A percentile compares a stretch with the other conserved stretches of the same genome.
These are phyloP conservation scores for Odontophorus gujanensis DNA, from an alignment of 2,113 vertebrate species.

Conservation along the genomic window DNA sequence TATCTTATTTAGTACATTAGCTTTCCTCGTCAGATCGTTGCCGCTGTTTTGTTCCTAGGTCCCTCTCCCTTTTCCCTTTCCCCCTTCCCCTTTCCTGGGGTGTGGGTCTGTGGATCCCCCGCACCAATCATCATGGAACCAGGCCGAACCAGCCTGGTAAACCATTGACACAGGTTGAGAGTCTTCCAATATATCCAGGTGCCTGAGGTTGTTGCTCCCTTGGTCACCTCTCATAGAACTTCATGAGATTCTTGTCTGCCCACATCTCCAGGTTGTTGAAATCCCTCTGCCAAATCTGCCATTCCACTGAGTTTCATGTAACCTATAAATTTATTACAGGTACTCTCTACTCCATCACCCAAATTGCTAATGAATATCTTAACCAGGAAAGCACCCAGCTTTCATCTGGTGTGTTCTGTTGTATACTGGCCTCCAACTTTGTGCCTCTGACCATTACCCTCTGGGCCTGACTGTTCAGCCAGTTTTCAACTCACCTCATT, in stretches of 20 bases:
- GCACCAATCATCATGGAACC: no score
- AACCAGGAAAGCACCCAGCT: not conserved
- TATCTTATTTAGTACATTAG: no score
- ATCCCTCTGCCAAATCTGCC: no score
- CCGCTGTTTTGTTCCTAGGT: no score
- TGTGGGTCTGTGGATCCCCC: no score
- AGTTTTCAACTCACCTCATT: not conserved
- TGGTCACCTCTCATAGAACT: not conserved
- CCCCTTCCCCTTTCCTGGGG: no score
- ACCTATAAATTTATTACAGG: not conserved
- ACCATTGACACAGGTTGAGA: no score
- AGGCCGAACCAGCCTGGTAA: no score
- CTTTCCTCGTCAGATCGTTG: no score
- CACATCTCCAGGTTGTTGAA: not conserved
- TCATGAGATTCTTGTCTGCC: not conserved
- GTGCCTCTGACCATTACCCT: not conserved
- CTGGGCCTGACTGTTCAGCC: not conserved
- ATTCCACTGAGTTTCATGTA: not conserved
- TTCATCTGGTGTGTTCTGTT: not conserved
- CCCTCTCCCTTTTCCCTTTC: no score
- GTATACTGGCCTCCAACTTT: not conserved
- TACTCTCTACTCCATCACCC: not conserved
- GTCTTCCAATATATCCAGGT: no score
- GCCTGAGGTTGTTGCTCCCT: not conserved
- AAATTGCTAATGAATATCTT: not conserved